These are phyloP conservation scores for Irena cyanogastra DNA, from an alignment of 2,113 vertebrate species.

Conservation along the genomic window DNA sequence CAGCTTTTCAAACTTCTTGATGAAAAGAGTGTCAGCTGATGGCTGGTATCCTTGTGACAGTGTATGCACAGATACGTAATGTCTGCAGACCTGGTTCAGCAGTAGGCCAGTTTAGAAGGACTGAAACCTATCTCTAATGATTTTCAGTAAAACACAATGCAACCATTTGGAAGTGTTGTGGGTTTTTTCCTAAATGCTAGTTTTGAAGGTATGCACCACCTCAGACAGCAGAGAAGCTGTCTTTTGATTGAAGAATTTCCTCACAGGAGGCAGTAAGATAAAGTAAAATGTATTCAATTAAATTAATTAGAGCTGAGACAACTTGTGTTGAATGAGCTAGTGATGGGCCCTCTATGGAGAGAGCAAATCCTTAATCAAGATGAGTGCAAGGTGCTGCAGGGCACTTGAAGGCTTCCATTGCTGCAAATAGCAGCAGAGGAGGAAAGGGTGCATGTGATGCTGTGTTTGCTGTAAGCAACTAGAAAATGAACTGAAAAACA, in stretches of 20 bases:
- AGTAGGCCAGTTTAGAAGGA: not conserved
- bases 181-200: not conserved
- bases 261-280: not conserved
- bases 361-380: constrained; percentile 11
- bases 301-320: not conserved
- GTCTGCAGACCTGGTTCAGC: not conserved
- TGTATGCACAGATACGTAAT: accelerated
- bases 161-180: not conserved
- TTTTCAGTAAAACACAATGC: not conserved
- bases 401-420: not conserved
- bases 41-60: not conserved
- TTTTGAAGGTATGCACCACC: not conserved
- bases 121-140: not conserved
- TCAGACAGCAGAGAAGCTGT: not conserved
- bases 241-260: not conserved
- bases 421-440: constrained; percentile 1
- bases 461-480: not conserved
- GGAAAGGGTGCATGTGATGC: not conserved
- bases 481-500: not conserved
- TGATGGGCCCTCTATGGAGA: not conserved
- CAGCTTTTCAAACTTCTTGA: not conserved
- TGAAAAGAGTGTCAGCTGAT: not conserved
- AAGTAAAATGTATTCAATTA: not conserved
- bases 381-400: not conserved
- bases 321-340: not conserved